Evolutionary conservation across 1,140 invertebrate species (phyloP).

Genomic region (Lerema accius): DNA sequence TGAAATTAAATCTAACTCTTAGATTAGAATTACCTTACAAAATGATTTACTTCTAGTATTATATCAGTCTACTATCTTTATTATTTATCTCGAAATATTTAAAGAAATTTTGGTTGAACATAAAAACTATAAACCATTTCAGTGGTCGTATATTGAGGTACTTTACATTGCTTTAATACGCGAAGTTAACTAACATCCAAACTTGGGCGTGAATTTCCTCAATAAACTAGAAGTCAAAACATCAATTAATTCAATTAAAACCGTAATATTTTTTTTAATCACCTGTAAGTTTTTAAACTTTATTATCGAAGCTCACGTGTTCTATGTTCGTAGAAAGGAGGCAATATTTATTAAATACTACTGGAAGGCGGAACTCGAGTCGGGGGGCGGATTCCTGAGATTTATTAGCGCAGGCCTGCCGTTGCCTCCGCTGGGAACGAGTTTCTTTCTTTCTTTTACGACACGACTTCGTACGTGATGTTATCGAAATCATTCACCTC

Average conservation of each 20-base stretch:
- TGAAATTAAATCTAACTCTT: no score
- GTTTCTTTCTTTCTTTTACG: slow-evolving; percentile 13
- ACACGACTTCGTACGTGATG: slow-evolving; percentile 18
- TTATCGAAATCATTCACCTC: slow-evolving; percentile 12
- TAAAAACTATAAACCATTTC: no score
- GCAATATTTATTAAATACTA: not conserved
- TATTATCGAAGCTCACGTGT: not conserved
- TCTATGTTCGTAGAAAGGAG: not conserved
- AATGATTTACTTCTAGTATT: no score
- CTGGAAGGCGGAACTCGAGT: slow-evolving; percentile 16
- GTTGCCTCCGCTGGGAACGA: slow-evolving; percentile 7
- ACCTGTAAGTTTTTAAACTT: not conserved
- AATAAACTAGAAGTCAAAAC: not conserved
- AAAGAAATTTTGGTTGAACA: no score
- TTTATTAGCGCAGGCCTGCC: slow-evolving; percentile 13
- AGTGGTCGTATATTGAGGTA: no score
- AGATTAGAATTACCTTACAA: no score
- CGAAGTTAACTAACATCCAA: no score
- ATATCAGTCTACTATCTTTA: no score
- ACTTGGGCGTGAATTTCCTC: not conserved
- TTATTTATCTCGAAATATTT: no score
- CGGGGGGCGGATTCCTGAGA: slow-evolving; percentile 19
- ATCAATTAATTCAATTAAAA: not conserved
- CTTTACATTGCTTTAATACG: no score
- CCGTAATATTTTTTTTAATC: not conserved